Base-by-base conservation (phyloP, 37 sponge, comb jelly and placozoan genomes). In the Beroe forskalii region DNA sequence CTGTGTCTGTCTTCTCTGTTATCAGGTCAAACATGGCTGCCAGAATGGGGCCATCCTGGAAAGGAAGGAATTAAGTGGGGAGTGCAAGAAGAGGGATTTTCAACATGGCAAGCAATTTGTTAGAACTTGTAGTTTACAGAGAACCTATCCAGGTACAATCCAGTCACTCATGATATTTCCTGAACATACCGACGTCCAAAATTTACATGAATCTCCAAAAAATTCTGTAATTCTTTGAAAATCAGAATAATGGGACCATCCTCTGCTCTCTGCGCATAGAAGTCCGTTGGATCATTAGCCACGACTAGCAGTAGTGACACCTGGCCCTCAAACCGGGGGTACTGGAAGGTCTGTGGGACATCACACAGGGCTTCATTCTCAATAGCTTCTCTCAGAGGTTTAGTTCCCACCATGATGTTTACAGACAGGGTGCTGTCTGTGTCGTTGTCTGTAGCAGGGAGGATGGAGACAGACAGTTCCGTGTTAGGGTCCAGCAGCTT, bases 221-320 rank as follows among this genome's bases (percentile, higher is more conserved):
- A n/a, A n/a, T n/a, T n/a, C n/a, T n/a, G n/a, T n/a, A n/a, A n/a
- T n/a, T n/a, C n/a, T n/a, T n/a, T n/a, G n/a, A n/a, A n/a, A n/a
- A n/a, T n/a, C n/a, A n/a, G n/a, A n/a, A n/a, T n/a, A n/a, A n/a
- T n/a, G n/a, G n/a, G n/a, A n/a, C n/a, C n/a, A n/a, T n/a, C n/a
- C n/a, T n/a, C 76, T 27, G 37, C 76, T 27, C 76, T 32, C 40
- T 72, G 76, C 27, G 28, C 76, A 38, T 72, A 72, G 76, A 72
- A 72, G 14, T 72, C 76, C 2, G 76, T 37, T 4, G 76, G 76
- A 72, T 17, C 19, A 27, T 38, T 36, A 28, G 76, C 40, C 20
- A 72, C 76, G 8, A 3, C 3, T 4, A 72, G 19, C 28, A 38
- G 40, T 14, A 72, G 76, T 23, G 40, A 32, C 40, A 6, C 6